Evolutionary conservation across 2,797 vertebrate genomes (phyloP), one percentile per base, ranked within the genome.

Genomic region (Furcifer pardalis): DNA sequence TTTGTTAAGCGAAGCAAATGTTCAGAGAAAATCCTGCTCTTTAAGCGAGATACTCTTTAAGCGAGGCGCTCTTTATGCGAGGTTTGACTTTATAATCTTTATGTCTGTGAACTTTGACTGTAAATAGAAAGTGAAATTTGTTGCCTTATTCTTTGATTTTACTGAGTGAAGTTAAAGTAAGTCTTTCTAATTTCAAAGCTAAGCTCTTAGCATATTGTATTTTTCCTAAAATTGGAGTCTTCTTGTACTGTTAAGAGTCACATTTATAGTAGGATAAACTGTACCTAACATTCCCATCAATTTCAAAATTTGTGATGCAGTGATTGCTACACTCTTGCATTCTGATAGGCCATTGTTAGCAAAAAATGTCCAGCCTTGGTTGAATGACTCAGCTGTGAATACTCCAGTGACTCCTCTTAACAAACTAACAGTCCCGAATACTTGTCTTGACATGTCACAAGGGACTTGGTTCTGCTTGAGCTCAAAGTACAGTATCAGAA

Each of bases 331-430:
- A 81, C 69, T 52, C 32, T 62, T 6, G 78, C 13, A 81, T 86
- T 87, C 59, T 84, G 2, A 84, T 85, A 19, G 74, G 69, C 60
- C 4, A 7, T 84, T 74, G 79, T 71, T 44, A 40, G 66, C 77
- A 80, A 79, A 27, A 76, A 46, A 65, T 3, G 89, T 85, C 75
- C n/a, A 7, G 0, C 60, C 62, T 32, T 68, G 72, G 21, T 72
- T 79, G 62, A 27, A 73, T 88, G 89, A 90, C 80, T 94, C 87
- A 90, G 71, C 59, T 86, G 32, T 42, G 86, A 1, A n/a, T 71
- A 27, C 10, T 72, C 59, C 83, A 46, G 30, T 88, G 85, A 88
- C 37, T 91, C 78, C 75, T n/a, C 37, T 25, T 79, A 46, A 37
- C 77, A 62, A 52, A 73, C 81, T 60, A 46, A 71, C 21, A 15